phyloP scores from a whole-genome alignment of 2,888 invertebrate species.

The Physocephala rufipes region DNA sequence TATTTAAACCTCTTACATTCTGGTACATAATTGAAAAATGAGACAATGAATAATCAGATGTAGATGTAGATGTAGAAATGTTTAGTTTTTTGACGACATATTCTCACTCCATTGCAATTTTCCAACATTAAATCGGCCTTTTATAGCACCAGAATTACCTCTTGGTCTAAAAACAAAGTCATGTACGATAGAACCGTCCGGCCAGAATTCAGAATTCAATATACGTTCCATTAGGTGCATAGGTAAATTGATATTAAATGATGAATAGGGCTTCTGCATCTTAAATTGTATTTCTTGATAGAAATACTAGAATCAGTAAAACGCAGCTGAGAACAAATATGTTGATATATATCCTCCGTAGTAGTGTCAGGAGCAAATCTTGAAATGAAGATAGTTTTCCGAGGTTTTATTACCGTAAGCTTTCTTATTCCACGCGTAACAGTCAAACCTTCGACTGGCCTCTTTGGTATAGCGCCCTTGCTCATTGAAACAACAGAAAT shows the following conservation, averaged over 20 bases:
- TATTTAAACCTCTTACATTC: no score
- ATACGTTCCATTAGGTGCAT: no score
- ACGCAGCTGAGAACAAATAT: neutral
- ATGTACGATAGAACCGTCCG: neutral
- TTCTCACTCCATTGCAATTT: no score
- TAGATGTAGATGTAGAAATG: no score
- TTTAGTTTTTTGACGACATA: no score
- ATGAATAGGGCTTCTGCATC: neutral
- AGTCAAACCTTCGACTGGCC: neutral
- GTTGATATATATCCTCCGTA: neutral
- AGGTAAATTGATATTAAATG: neutral
- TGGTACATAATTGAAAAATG: no score
- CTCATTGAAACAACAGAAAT: no score
- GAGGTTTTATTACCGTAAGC: neutral
- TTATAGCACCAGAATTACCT: no score
- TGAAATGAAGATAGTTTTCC: neutral
- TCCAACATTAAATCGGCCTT: no score
- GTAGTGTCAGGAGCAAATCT: neutral
- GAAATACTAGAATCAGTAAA: neutral
- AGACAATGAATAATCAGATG: no score
- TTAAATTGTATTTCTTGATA: conserved; percentile 4
- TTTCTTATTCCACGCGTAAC: no score
- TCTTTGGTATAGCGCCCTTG: neutral
- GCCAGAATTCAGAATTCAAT: neutral
- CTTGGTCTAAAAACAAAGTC: neutral